A percentile compares a stretch with the other conserved stretches of the same genome.
Evolutionary conservation across 2,113 vertebrate genomes (phyloP).

Genomic region (Thamnophis sirtalis): DNA sequence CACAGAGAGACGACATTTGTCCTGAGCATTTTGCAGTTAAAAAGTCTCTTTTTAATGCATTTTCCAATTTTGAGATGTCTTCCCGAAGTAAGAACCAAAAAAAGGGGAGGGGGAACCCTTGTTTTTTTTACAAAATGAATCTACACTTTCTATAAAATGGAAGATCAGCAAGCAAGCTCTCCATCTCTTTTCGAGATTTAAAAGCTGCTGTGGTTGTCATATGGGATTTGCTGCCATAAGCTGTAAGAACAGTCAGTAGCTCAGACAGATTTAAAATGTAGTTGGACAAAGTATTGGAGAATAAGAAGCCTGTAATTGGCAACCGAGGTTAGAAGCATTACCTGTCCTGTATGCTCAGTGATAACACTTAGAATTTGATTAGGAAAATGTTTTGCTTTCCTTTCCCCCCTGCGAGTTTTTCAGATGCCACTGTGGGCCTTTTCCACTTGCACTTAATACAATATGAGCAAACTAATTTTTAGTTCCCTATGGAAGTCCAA

Average conservation of each 20-base stretch:
- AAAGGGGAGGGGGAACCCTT: fast-evolving
- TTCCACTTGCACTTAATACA: neutral
- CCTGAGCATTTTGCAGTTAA: neutral
- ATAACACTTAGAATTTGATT: neutral
- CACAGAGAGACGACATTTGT: neutral
- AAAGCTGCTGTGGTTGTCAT: neutral
- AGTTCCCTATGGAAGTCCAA: neutral
- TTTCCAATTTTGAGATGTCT: neutral
- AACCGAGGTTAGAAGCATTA: neutral
- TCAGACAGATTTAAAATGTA: neutral
- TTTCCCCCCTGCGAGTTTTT: neutral
- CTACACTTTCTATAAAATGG: neutral
- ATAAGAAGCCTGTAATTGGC: neutral
- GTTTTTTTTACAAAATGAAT: neutral
- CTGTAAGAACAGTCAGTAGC: neutral
- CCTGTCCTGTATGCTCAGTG: neutral
- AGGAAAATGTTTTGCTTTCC: neutral
- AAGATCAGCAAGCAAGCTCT: neutral
- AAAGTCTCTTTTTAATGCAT: neutral
- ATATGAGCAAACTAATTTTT: neutral
- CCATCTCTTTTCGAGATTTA: neutral
- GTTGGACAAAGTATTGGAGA: neutral
- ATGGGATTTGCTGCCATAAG: neutral
- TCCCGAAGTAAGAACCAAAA: neutral
- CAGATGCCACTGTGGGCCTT: neutral